phyloP scores from a whole-genome alignment of 2,888 invertebrate species.

The Crepidodera aurea region DNA sequence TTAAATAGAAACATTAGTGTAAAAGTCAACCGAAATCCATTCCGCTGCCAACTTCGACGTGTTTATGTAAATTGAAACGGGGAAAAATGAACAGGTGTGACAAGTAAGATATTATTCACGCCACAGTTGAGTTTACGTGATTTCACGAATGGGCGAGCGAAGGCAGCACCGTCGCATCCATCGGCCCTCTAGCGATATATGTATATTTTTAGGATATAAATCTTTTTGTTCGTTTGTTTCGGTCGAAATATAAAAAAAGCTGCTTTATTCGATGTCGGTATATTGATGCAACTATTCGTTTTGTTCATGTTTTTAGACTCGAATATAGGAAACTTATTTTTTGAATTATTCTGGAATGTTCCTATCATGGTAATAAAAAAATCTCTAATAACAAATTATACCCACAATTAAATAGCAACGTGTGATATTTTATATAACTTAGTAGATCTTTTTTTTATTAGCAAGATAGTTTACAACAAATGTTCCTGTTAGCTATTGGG shows the following conservation, averaged over 20 bases:
- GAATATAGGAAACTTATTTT: too few relatives aligned
- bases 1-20: slow-evolving; percentile 37
- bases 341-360: too few relatives aligned
- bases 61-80: slow-evolving; percentile 39
- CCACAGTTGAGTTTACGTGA: slow-evolving; percentile 34
- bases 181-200: slow-evolving; percentile 11
- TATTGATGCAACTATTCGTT: too few relatives aligned
- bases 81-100: slow-evolving; percentile 41
- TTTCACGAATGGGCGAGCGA: slow-evolving; percentile 31
- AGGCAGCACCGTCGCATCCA: slow-evolving; percentile 11
- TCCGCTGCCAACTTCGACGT: slow-evolving; percentile 33
- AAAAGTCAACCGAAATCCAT: slow-evolving; percentile 33
- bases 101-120: slow-evolving; percentile 41
- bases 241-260: slow-evolving; percentile 5
- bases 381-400: too few relatives aligned
- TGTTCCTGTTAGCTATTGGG: too few relatives aligned
- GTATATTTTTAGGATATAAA: slow-evolving; percentile 16
- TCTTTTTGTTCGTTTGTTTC: slow-evolving; percentile 20
- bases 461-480: too few relatives aligned
- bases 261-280: neutral
- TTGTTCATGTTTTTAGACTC: too few relatives aligned
- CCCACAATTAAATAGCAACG: too few relatives aligned
- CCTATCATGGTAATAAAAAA: too few relatives aligned
- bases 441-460: too few relatives aligned
- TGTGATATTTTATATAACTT: too few relatives aligned